Percentiles rank a stretch among this genome's conserved stretches.
These are phyloP conservation scores for Poecilia picta DNA, from an alignment of 2,797 vertebrate genomes.

Conservation along the genomic window DNA sequence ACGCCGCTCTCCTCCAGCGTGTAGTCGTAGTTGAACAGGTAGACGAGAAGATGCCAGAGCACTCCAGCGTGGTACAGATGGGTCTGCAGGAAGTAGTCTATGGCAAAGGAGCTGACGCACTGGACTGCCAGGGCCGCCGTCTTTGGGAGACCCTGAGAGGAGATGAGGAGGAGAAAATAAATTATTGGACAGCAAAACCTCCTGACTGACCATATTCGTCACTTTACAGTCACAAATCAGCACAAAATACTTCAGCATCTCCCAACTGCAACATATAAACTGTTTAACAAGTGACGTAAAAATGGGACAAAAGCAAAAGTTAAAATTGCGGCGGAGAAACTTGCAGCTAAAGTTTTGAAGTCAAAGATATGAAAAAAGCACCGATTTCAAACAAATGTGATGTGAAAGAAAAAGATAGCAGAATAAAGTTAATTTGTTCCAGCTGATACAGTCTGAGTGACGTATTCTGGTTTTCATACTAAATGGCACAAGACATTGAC, in stretches of 20 bases:
- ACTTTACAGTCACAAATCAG: neutral
- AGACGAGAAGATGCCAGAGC: conserved; percentile 94
- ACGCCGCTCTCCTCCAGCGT: conserved; percentile 98
- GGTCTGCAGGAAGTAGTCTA: conserved; percentile 97
- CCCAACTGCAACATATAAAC: neutral
- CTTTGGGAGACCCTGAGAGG: conserved; percentile 87
- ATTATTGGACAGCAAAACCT: neutral
- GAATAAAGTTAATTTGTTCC: neutral
- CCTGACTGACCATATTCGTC: neutral
- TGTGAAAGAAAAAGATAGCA: neutral
- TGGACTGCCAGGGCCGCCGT: conserved; percentile 90
- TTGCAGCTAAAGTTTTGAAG: neutral
- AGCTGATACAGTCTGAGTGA: neutral
- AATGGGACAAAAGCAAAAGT: neutral
- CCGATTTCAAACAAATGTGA: neutral
- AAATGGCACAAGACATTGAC: neutral
- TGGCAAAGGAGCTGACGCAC: conserved; percentile 94
- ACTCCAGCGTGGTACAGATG: conserved; percentile 95
- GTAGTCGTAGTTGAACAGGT: conserved; percentile 97
- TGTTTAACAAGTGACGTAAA: neutral
- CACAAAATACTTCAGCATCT: neutral
- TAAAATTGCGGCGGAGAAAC: neutral
- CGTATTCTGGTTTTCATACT: neutral
- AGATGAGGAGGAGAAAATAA: neutral
- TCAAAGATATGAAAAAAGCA: neutral